phyloP scores from a whole-genome alignment of 2,888 invertebrate species.

The Heliconius sara region DNA sequence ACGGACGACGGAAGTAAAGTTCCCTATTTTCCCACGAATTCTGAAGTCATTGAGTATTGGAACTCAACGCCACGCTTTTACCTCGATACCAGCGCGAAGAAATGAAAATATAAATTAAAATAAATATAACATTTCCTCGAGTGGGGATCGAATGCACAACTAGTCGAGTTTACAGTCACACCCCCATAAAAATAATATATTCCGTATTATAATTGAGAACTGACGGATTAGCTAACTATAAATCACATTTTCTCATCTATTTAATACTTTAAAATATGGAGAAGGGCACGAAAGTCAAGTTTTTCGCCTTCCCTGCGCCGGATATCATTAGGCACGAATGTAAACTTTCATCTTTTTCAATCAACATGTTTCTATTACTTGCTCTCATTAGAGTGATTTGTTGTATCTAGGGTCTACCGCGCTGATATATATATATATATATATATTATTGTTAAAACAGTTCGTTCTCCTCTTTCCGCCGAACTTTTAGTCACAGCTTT shows the following conservation, averaged over 20 bases:
- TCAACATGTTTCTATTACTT: conserved; percentile 34
- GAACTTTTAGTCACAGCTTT: too few relatives aligned
- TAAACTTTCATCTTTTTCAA: conserved; percentile 42
- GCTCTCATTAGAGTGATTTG: conserved; percentile 26
- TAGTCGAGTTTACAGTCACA: not conserved
- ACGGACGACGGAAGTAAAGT: too few relatives aligned
- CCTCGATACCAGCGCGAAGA: too few relatives aligned
- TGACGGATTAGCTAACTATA: conserved; percentile 6
- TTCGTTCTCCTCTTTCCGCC: too few relatives aligned
- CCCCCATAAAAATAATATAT: not conserved
- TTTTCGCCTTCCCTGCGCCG: conserved; percentile 38
- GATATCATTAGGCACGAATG: conserved; percentile 41
- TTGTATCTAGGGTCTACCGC: not conserved
- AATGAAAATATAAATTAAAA: not conserved
- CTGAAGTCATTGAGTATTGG: too few relatives aligned
- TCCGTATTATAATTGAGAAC: conserved; percentile 1
- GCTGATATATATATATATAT: not conserved
- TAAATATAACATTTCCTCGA: not conserved
- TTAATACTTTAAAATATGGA: conserved; percentile 35
- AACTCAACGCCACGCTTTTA: too few relatives aligned
- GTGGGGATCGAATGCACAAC: not conserved
- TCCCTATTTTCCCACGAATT: too few relatives aligned
- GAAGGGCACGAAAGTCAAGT: conserved; percentile 41
- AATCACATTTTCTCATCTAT: conserved; percentile 28
- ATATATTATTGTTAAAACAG: too few relatives aligned